Evolutionary conservation across 2,113 vertebrate genomes (phyloP).

Genomic region (Oncorhynchus kisutch): DNA sequence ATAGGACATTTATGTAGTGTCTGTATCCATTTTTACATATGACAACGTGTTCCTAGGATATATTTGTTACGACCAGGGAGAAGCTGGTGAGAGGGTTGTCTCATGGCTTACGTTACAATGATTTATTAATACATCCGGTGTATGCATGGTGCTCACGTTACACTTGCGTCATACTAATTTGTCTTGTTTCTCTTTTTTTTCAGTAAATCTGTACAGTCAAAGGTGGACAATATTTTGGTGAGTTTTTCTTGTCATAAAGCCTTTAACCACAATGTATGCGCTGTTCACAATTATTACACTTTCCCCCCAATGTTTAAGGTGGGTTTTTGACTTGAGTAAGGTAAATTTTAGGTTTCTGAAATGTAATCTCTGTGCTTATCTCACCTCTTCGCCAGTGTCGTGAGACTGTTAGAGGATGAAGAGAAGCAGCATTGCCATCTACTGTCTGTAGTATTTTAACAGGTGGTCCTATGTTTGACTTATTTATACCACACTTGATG

Average conservation of each 20-base stretch:
- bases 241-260: slow-evolving; percentile 70
- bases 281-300: neutral
- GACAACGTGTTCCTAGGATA: slow-evolving; percentile 69
- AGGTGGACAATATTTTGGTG: slow-evolving; percentile 99
- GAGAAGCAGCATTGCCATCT: neutral
- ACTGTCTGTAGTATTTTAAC: neutral
- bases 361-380: neutral
- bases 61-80: slow-evolving; percentile 57
- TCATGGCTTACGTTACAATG: slow-evolving; percentile 69
- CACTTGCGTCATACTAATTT: slow-evolving; percentile 61
- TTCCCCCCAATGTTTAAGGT: neutral
- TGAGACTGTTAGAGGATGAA: neutral
- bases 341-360: neutral
- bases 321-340: neutral
- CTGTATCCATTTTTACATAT: slow-evolving; percentile 54
- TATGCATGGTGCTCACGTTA: slow-evolving; percentile 65
- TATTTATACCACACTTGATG: slow-evolving; percentile 7
- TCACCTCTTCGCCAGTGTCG: neutral
- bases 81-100: slow-evolving; percentile 59
- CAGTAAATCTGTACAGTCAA: slow-evolving; percentile 99
- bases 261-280: neutral
- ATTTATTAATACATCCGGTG: slow-evolving; percentile 79
- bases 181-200: slow-evolving; percentile 66
- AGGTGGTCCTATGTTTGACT: neutral
- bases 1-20: slow-evolving; percentile 45